Evolutionary conservation across 2,113 vertebrate species (phyloP).

Genomic region (Actinemys pallida): DNA sequence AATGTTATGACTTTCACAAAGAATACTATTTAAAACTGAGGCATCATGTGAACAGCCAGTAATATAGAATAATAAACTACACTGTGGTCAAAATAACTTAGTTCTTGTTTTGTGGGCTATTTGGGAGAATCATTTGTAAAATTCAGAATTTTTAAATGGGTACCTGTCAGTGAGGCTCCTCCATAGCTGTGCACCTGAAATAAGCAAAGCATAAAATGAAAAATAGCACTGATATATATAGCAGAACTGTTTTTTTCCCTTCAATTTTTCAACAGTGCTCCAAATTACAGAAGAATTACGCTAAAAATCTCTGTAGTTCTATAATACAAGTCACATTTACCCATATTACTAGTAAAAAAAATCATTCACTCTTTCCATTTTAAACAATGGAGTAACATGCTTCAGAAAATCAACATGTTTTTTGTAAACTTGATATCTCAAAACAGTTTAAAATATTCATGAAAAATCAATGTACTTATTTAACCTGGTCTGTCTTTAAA

Average conservation of each 20-base stretch:
- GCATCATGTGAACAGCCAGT: neutral
- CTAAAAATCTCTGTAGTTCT: neutral
- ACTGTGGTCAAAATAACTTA: neutral
- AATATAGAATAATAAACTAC: neutral
- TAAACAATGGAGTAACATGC: neutral
- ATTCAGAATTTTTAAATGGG: neutral
- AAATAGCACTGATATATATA: neutral
- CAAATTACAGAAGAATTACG: neutral
- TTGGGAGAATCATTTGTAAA: neutral
- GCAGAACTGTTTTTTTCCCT: neutral
- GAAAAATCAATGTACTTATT: neutral
- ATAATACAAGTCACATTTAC: neutral
- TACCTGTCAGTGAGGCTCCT: slow-evolving; percentile 89
- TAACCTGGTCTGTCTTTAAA: neutral
- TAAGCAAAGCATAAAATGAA: slow-evolving; percentile 7
- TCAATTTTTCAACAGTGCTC: neutral
- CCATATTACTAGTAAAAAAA: neutral
- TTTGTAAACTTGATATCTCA: neutral
- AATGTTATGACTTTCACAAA: neutral
- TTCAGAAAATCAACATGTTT: neutral
- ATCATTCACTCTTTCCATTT: neutral
- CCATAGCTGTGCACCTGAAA: slow-evolving; percentile 86
- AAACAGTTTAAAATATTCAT: neutral
- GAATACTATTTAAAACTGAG: neutral
- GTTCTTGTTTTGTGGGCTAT: neutral